phyloP scores from a whole-genome alignment of 2,797 vertebrate genomes.

The Arnoldichthys spilopterus region DNA sequence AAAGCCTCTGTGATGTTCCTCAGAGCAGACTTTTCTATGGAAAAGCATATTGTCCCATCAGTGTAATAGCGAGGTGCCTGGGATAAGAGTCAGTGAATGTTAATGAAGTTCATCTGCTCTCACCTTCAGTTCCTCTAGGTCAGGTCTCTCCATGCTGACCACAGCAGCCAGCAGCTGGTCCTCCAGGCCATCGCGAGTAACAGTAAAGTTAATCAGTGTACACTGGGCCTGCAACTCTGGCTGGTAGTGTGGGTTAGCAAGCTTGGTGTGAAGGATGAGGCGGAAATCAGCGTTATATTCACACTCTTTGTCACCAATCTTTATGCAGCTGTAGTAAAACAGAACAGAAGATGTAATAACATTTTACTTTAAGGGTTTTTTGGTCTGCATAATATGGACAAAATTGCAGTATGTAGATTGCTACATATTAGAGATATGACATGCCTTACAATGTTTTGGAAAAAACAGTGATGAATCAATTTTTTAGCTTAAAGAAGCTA shows the following conservation, averaged over 20 bases:
- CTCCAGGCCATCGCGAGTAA: constrained; percentile 90
- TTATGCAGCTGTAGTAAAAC: constrained; percentile 79
- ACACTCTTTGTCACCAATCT: constrained; percentile 94
- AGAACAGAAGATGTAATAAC: not conserved
- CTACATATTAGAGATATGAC: too few relatives aligned
- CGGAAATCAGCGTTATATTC: constrained; percentile 88
- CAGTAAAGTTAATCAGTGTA: constrained; percentile 94
- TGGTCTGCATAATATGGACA: not conserved
- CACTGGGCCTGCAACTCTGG: constrained; percentile 97
- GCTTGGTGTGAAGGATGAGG: constrained; percentile 94
- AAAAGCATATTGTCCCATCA: constrained; percentile 27
- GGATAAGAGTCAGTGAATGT: not conserved
- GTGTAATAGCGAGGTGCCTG: constrained; percentile 9
- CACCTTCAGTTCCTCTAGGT: constrained; percentile 94
- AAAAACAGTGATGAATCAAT: too few relatives aligned
- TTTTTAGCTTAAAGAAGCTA: too few relatives aligned
- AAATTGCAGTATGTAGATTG: not conserved
- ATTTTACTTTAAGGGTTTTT: not conserved
- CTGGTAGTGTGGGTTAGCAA: constrained; percentile 94
- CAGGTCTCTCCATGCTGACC: constrained; percentile 91
- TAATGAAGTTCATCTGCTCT: not conserved
- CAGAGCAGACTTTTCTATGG: not conserved
- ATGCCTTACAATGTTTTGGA: too few relatives aligned
- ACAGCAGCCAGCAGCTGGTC: constrained; percentile 93
- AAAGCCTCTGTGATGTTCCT: constrained; percentile 60